These are phyloP conservation scores for Dioctria rufipes DNA, from an alignment of 2,888 invertebrate genomes.

Conservation along the genomic window DNA sequence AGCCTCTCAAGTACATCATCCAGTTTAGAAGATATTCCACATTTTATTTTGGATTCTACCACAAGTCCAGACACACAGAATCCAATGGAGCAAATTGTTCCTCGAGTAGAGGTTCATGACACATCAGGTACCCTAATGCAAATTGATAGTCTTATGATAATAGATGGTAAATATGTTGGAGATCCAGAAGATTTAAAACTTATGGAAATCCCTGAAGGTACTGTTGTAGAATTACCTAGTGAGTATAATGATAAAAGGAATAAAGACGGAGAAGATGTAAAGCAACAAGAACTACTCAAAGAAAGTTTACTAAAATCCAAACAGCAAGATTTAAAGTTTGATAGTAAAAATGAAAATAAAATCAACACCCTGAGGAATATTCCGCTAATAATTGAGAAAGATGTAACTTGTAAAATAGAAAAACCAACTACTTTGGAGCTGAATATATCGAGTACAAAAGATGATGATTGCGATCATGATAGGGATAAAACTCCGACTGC, in stretches of 20 bases:
- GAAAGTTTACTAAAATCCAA: conserved; percentile 61
- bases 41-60: conserved; percentile 70
- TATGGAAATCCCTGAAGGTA: conserved; percentile 70
- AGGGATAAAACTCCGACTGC: conserved; percentile 70
- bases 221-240: conserved; percentile 55
- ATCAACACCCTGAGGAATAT: conserved; percentile 70
- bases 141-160: conserved; percentile 75
- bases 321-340: conserved; percentile 67
- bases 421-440: conserved; percentile 67
- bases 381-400: conserved; percentile 67
- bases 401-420: conserved; percentile 64
- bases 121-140: conserved; percentile 79
- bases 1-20: conserved; percentile 70
- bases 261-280: neutral
- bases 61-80: conserved; percentile 71
- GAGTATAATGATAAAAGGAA: conserved; percentile 41
- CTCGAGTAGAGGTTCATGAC: conserved; percentile 82
- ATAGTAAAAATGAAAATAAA: conserved; percentile 71
- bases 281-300: conserved; percentile 1
- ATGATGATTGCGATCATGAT: conserved; percentile 62
- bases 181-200: conserved; percentile 71
- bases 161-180: conserved; percentile 71
- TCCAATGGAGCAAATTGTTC: conserved; percentile 70
- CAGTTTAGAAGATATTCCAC: conserved; percentile 71
- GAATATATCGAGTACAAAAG: conserved; percentile 33